Percentiles rank a stretch among this genome's conserved stretches.
These are phyloP conservation scores for Leptoclinus maculatus DNA, from an alignment of 2,797 vertebrate species.

Conservation along the genomic window DNA sequence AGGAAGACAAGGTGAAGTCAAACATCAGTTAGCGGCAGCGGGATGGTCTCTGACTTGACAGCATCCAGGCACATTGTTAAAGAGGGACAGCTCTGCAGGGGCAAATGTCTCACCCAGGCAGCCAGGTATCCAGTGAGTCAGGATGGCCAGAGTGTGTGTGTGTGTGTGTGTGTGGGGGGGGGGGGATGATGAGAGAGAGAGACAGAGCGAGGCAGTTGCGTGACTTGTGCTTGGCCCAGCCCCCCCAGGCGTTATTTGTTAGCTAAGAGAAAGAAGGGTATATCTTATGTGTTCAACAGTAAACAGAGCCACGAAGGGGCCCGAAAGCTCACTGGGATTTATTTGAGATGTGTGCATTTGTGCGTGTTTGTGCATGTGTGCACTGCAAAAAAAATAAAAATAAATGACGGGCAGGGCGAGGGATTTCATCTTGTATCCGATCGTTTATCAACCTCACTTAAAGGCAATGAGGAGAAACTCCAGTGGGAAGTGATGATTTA, in stretches of 20 bases:
- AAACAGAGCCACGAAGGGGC: constrained; percentile 66
- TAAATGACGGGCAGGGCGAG: neutral
- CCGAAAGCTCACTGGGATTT: constrained; percentile 47
- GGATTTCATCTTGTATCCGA: constrained; percentile 5
- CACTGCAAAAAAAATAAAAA: neutral
- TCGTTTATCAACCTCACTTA: neutral
- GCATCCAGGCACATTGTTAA: constrained; percentile 46
- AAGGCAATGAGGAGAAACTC: neutral
- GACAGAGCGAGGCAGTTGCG: constrained; percentile 63
- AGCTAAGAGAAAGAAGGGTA: constrained; percentile 79
- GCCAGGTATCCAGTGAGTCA: constrained; percentile 52
- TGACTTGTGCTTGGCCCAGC: constrained; percentile 75
- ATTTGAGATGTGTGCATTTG: constrained; percentile 5
- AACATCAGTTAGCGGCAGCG: constrained; percentile 39
- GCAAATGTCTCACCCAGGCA: constrained; percentile 56
- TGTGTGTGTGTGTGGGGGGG: neutral
- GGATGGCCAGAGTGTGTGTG: constrained; percentile 19
- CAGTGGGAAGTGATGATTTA: neutral
- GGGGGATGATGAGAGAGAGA: neutral
- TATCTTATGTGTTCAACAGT: constrained; percentile 77
- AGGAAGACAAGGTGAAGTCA: constrained; percentile 20
- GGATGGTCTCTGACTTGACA: constrained; percentile 42
- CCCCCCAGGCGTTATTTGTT: constrained; percentile 77
- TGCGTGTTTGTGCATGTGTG: constrained; percentile 5
- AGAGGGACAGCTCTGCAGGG: constrained; percentile 42